Conservation (phyloP, 2,797 vertebrate genomes). For the Protosalanx chinensis region DNA sequence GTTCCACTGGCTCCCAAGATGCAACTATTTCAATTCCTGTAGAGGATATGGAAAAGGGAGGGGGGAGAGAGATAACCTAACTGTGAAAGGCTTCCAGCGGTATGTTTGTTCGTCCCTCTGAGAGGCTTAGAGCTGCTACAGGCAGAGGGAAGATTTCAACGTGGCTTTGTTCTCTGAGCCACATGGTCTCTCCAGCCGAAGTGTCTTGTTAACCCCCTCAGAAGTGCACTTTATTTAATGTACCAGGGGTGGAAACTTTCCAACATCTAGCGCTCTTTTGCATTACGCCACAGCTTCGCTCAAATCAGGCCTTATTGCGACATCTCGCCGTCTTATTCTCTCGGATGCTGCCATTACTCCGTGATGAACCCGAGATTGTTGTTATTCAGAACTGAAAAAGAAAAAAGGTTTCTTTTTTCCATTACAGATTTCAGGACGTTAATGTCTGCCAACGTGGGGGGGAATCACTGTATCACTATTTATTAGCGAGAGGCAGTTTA, state of each 20-base stretch:
- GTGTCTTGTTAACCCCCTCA: slow-evolving; percentile 62
- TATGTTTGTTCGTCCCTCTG: slow-evolving; percentile 16
- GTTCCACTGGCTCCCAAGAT: background rate
- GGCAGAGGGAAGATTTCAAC: slow-evolving; percentile 43
- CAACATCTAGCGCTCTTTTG: slow-evolving; percentile 50
- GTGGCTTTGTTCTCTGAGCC: slow-evolving; percentile 47
- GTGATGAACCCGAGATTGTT: slow-evolving; percentile 34
- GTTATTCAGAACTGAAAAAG: background rate
- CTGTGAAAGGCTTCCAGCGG: slow-evolving; percentile 18
- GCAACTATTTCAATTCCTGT: slow-evolving; percentile 27
- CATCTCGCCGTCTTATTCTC: slow-evolving; percentile 30
- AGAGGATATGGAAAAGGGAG: slow-evolving; percentile 9
- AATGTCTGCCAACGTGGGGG: no score
- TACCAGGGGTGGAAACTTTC: slow-evolving; percentile 52
- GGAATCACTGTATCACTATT: no score
- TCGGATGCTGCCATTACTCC: slow-evolving; percentile 38
- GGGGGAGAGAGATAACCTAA: background rate
- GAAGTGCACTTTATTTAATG: slow-evolving; percentile 72
- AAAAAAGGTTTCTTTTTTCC: background rate
- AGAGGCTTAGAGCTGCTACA: slow-evolving; percentile 45
- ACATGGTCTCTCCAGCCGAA: slow-evolving; percentile 45
- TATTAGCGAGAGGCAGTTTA: no score
- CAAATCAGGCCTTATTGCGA: slow-evolving; percentile 46
- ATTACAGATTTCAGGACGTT: background rate
- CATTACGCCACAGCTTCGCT: slow-evolving; percentile 54